These are phyloP conservation scores for Rattus rattus DNA, from an alignment of 2,113 vertebrate genomes.

Conservation along the genomic window DNA sequence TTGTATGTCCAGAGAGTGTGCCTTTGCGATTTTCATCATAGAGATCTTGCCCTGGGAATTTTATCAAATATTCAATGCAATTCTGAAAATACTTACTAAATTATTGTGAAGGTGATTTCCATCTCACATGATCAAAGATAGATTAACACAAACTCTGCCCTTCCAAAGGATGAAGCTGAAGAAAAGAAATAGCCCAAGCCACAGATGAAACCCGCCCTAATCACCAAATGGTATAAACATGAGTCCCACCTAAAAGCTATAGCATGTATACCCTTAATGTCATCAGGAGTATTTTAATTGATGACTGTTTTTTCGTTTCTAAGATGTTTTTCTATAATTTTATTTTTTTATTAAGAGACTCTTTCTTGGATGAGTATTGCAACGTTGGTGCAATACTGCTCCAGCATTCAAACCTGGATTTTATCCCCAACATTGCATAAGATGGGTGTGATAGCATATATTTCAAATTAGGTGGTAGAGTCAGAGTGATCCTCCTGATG, in stretches of 20 bases:
- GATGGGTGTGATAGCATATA: not conserved
- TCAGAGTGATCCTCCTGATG: not conserved
- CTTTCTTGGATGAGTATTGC: not conserved
- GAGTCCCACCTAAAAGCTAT: not conserved
- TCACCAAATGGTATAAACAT: not conserved
- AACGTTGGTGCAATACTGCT: not conserved
- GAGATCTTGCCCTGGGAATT: not conserved
- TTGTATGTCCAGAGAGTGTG: not conserved
- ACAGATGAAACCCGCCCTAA: not conserved
- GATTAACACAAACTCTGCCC: not conserved
- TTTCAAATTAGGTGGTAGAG: not conserved
- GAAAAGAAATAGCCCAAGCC: not conserved
- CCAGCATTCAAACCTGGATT: not conserved
- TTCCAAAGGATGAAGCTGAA: not conserved
- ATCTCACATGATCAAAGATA: not conserved
- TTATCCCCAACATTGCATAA: not conserved
- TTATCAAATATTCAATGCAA: conserved; percentile 23
- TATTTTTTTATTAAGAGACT: not conserved
- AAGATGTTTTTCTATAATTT: not conserved
- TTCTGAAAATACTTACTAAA: conserved; percentile 15
- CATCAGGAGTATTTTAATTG: not conserved
- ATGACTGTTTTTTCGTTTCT: not conserved
- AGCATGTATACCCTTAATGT: not conserved
- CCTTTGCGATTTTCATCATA: not conserved
- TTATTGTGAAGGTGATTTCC: not conserved